Base-by-base conservation (phyloP, 1,140 invertebrate species). In the Drosophila kikkawai region DNA sequence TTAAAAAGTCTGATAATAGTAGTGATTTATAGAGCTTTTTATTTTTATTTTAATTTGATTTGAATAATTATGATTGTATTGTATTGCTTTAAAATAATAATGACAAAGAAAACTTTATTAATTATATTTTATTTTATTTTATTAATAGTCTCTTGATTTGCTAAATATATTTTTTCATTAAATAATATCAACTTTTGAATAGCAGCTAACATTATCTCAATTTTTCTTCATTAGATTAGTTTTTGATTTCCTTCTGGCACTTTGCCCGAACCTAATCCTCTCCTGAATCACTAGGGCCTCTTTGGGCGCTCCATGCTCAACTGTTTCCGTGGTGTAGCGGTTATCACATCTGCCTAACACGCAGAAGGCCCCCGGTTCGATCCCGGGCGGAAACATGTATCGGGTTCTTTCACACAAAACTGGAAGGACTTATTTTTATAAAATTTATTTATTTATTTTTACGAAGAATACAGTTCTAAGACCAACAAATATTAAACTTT, bases 281-380 rank as follows among this genome's bases (percentile, higher is more conserved):
- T 13, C 32, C 5, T 11, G 29, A 65, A 26, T 5, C 36, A 61
- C 2, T 61, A 75, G 17, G 34, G 22, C 12, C n/a, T 9, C 29
- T 64, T 37, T 60, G 58, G 45, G 51, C 48, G 3, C 0, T 0
- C 0, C 0, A 0, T 0, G 22, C 7, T 3, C 83, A 87, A 9
- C 75, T 76, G 91, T 91, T 92, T 92, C 91, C 91, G 91, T 92
- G 91, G 91, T 92, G 91, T 92, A 92, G 92, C 91, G 91, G 91
- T 92, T 93, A 93, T 92, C 91, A 92, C 91, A 92, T 92, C 91
- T 92, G 92, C 92, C 92, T 93, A 92, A 93, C 92, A 93, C 71
- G 83, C 91, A 80, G 92, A 92, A 91, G 92, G 91, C 90, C 91
- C 91, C 92, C 91, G 91, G 92, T 92, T 93, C 92, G 84, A 91